Base-by-base conservation (phyloP, 2,113 vertebrate genomes). In the Carettochelys insculpta region DNA sequence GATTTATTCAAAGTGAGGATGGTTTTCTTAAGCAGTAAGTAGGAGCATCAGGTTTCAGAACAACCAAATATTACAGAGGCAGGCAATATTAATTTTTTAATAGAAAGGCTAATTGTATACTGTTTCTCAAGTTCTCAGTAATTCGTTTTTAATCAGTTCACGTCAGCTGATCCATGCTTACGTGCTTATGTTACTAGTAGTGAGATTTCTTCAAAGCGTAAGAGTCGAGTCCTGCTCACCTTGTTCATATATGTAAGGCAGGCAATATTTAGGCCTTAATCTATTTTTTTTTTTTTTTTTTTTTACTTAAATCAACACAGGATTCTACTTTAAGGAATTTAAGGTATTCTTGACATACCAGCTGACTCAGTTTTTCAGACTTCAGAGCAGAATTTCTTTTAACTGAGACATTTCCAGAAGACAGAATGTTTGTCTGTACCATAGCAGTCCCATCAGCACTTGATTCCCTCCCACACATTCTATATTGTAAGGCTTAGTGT, bases 121-220 rank as follows among this genome's bases (percentile, higher is more conserved):
- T 38, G 34, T 65, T 65, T 65, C 61, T n/a, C 34, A 65, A n/a
- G 8, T 47, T 41, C 5, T 34, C 29, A 6, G 3, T 43, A 51
- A 11, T 3, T 1, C 8, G 17, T 38, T 9, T 5, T 53, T 47
- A 47, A 11, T 88, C 12, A 2, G 0, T 41, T 3, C 58, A 1
- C 80, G 76, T 2, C 73, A 11, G 0, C 0, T 3, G 24, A 48
- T 90, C 65, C 25, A 2, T 90, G 16, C 81, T 81, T 10, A 34
- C n/a, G 20, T 14, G 16, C 8, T 73, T 80, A 54, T 3, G 1
- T 50, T 86, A 20, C 1, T 53, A 2, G 29, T 14, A 43, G 10
- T 11, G 48, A 50, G 9, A 24, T 71, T 54, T 88, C 85, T 88
- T 91, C 25, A 27, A 50, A 1, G 4, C 78, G 16, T 78, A 14